These are phyloP conservation scores for Perca flavescens DNA, from an alignment of 2,113 vertebrate species.

Conservation along the genomic window DNA sequence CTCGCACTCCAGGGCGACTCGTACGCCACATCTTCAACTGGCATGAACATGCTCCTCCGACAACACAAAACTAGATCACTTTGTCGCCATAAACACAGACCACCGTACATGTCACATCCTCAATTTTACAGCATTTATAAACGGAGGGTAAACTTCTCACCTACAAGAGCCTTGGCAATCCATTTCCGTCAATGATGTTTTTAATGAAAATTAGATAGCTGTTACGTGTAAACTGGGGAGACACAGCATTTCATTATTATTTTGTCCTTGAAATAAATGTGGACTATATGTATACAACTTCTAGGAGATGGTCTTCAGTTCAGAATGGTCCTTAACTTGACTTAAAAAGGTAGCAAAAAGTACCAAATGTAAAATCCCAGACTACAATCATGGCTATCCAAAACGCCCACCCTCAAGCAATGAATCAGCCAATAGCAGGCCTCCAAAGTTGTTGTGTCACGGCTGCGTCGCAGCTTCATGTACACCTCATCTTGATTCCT, in stretches of 20 bases:
- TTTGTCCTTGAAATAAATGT: neutral
- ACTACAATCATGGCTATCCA: too few relatives aligned
- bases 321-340: neutral
- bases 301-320: neutral
- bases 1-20: conserved; percentile 50
- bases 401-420: neutral
- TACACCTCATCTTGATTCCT: neutral
- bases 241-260: neutral
- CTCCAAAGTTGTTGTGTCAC: neutral
- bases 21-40: conserved; percentile 37
- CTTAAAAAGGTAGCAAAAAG: neutral
- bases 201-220: neutral
- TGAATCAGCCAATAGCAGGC: neutral
- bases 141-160: neutral
- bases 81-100: neutral
- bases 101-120: neutral
- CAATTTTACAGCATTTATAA: neutral
- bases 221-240: neutral
- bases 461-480: neutral
- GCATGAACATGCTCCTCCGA: neutral
- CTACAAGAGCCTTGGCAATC: too few relatives aligned
- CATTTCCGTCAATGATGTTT: neutral
- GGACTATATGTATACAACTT: too few relatives aligned
- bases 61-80: neutral
- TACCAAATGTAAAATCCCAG: neutral